Percentiles rank a stretch among this genome's conserved stretches.
Evolutionary conservation across 2,113 vertebrate genomes (phyloP).

Genomic region (Typhlomys cinereus): DNA sequence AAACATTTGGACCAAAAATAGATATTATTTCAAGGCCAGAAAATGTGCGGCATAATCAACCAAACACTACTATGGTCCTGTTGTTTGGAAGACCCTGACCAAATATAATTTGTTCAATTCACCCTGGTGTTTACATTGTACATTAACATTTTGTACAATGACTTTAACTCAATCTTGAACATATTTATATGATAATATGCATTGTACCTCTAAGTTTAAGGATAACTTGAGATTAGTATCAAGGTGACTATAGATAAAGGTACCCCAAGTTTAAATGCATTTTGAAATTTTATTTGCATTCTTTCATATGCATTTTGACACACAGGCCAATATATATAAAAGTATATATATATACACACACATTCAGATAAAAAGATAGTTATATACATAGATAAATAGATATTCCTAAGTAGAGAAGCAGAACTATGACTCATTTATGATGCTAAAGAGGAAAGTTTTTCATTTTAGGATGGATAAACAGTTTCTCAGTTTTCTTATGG

Average conservation of each 20-base stretch:
- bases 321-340: not conserved
- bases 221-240: not conserved
- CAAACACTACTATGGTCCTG: not conserved
- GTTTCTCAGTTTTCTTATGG: conserved; percentile 29
- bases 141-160: not conserved
- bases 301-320: not conserved
- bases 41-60: not conserved
- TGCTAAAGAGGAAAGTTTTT: conserved; percentile 6
- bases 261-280: not conserved
- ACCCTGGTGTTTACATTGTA: not conserved
- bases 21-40: not conserved
- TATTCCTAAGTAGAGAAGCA: not conserved
- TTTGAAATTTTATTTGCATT: conserved; percentile 30
- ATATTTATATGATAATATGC: not conserved
- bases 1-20: not conserved
- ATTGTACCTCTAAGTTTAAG: conserved; percentile 25
- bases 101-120: not conserved
- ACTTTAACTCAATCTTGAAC: not conserved
- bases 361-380: not conserved
- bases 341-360: not conserved
- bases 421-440: not conserved
- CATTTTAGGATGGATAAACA: not conserved
- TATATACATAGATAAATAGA: not conserved
- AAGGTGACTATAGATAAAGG: not conserved
- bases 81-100: not conserved